phyloP scores from a whole-genome alignment of 2,888 invertebrate species.

The Idaea dimidiata region DNA sequence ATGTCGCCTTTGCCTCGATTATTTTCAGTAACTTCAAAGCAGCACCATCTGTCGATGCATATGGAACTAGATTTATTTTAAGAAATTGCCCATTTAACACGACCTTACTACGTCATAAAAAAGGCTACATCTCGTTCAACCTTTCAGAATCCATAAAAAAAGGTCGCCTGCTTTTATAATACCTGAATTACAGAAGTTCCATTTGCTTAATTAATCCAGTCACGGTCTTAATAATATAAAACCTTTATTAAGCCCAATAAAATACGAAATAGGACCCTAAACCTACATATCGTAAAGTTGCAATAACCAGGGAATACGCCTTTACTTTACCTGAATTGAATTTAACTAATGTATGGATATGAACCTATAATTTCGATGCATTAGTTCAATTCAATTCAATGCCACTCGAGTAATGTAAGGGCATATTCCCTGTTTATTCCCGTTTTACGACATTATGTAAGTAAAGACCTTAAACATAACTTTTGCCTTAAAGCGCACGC shows the following conservation, averaged over 20 bases:
- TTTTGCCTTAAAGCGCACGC: too few relatives aligned
- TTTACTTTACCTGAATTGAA: slow-evolving; percentile 27
- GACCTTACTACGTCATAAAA: slow-evolving; percentile 1
- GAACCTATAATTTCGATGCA: slow-evolving; percentile 25
- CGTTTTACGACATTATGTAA: too few relatives aligned
- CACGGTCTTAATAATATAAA: slow-evolving; percentile 30
- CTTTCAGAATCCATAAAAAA: not conserved
- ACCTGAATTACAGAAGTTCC: not conserved
- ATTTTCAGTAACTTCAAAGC: not conserved
- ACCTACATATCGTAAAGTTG: slow-evolving; percentile 22
- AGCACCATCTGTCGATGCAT: not conserved
- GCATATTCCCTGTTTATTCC: not conserved
- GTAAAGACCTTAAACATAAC: too few relatives aligned
- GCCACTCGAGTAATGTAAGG: not conserved
- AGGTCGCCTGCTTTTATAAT: not conserved
- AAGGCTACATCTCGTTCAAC: not conserved
- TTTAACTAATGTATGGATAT: slow-evolving; percentile 36
- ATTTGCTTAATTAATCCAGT: slow-evolving; percentile 27
- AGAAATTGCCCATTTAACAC: not conserved
- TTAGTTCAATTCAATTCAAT: not conserved
- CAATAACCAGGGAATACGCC: slow-evolving; percentile 16
- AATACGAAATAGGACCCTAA: slow-evolving; percentile 22
- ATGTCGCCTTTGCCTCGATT: too few relatives aligned
- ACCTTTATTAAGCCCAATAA: slow-evolving; percentile 31
- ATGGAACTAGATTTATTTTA: not conserved